A percentile compares a stretch with the other conserved stretches of the same genome.
phyloP scores from a whole-genome alignment of 2,113 vertebrate genomes.

The Sorex fumeus region DNA sequence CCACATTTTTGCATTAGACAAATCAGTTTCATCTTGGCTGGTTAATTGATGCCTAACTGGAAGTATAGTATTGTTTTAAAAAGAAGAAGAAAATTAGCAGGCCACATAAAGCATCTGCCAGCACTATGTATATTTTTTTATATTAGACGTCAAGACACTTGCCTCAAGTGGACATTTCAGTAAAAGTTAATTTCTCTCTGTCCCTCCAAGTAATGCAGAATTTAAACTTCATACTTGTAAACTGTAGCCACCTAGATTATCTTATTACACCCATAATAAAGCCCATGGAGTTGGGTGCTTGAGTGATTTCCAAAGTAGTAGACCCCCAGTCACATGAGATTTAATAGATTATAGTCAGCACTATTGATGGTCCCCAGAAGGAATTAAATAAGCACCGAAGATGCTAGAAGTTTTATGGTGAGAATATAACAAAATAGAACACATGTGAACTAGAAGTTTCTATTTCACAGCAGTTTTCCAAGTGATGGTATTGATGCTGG shows the following conservation, averaged over 20 bases:
- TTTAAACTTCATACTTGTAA: conserved; percentile 52
- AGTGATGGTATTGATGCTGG: neutral
- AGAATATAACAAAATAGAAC: neutral
- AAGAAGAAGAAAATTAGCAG: neutral
- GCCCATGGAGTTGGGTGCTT: neutral
- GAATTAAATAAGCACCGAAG: conserved; percentile 1
- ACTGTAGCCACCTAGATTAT: neutral
- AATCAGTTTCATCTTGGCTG: neutral
- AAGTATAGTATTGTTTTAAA: neutral
- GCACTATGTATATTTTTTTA: neutral
- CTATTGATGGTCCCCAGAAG: conserved; percentile 29
- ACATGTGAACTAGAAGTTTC: neutral
- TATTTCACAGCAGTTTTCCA: conserved; percentile 4
- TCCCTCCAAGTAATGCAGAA: conserved; percentile 30
- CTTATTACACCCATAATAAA: conserved; percentile 18
- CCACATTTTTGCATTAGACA: neutral
- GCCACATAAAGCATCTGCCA: neutral
- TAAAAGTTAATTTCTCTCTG: conserved; percentile 48
- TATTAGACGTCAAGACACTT: conserved; percentile 35
- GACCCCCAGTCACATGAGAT: neutral
- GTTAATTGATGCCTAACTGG: neutral
- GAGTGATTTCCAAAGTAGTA: neutral
- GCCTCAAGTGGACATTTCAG: neutral
- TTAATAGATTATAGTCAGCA: conserved; percentile 7
- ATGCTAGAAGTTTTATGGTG: neutral